Base-by-base conservation (phyloP, 2,888 invertebrate genomes). In the Dexiosoma caninum region DNA sequence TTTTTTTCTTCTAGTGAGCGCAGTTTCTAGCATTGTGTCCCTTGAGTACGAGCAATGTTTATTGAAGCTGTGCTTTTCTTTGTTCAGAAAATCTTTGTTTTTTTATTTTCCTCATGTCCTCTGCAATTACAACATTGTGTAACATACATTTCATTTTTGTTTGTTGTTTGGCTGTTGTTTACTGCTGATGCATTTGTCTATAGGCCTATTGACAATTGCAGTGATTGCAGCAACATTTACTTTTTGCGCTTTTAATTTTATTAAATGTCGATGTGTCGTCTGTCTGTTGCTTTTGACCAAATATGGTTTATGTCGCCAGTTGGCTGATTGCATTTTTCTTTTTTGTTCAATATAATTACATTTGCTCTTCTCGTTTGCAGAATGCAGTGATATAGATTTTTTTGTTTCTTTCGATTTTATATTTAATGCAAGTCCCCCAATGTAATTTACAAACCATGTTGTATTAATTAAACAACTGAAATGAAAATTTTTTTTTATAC, bases 271-370 rank as follows among this genome's bases (percentile, higher is more conserved):
- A 44, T 77, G 53, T 70, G 23, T 46, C 60, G 67, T 72, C 53
- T 78, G 72, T 72, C 42, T n/a, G n/a, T 59, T 64, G 37, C 49
- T 70, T 60, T 62, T 79, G 70, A 62, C 81, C 83, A 82, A 79
- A 82, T 83, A 83, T 75, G 82, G 83, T 77, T 81, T 81, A 81
- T 77, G 81, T 81, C 81, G 81, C 81, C 81, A 81, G 69, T 81
- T 81, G 77, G 77, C 72, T 64, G 77, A 60, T 57, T 35, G 21
- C 2, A 49, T 32, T 27, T 30, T 30, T 60, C 32, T 57, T 14
- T 49, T 8, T 16, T 1, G n/a, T 30, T 37, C 42, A 59, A 75
- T 66, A 70, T 77, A 77, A 77, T 77, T 77, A 46, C 69, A 77
- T 77, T 81, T 64, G 57, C 60, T 67, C 32, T 14, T 37, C 32